Percentiles rank a stretch among this genome's conserved stretches.
phyloP scores from a whole-genome alignment of 1,140 invertebrate genomes.

The Polyergus mexicanus region DNA sequence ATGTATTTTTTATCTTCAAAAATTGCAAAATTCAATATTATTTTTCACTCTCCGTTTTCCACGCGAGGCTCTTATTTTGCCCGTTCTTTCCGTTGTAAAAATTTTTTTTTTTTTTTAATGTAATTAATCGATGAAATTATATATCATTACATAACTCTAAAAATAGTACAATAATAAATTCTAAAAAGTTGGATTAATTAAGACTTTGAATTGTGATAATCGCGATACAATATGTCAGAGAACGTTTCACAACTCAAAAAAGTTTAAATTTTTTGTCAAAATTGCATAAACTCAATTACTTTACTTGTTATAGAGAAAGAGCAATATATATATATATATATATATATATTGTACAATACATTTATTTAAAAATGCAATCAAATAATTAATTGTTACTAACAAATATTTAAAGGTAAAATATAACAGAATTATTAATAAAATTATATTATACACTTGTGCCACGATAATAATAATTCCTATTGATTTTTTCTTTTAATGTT shows the following conservation, averaged over 20 bases:
- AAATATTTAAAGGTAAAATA: constrained; percentile 11
- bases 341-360: too few species aligned
- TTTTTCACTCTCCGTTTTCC: not conserved
- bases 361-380: not conserved
- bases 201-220: not conserved
- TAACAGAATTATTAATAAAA: constrained; percentile 5
- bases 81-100: too few species aligned
- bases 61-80: too few species aligned
- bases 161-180: not conserved
- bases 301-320: not conserved
- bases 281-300: not conserved
- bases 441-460: not conserved
- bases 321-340: too few species aligned
- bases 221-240: not conserved
- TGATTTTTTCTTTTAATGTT: not conserved
- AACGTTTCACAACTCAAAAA: not conserved
- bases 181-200: not conserved
- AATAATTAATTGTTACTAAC: not conserved
- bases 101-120: not conserved
- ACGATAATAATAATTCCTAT: constrained; percentile 1
- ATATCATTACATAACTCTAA: not conserved
- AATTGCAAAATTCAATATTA: not conserved
- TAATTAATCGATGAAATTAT: constrained; percentile 18
- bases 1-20: not conserved
- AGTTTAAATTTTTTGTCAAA: not conserved